Conservation (phyloP, 2,797 vertebrate genomes). For the Diplodus puntazzo region DNA sequence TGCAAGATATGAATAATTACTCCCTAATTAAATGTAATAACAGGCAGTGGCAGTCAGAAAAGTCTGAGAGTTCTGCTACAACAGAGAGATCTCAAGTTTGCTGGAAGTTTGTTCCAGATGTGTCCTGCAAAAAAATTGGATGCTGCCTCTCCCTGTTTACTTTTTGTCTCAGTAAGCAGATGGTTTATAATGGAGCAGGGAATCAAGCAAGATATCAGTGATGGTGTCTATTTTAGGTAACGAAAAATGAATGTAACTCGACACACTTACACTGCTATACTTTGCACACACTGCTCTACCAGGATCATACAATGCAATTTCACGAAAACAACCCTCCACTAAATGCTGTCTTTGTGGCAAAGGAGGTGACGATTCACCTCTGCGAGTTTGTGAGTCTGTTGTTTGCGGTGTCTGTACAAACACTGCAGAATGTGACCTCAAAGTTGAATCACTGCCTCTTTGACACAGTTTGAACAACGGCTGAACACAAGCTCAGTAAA, state of each 20-base stretch:
- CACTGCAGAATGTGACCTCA: conserved; percentile 1
- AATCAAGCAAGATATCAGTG: not conserved
- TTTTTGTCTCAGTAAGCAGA: not conserved
- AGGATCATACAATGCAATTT: not conserved
- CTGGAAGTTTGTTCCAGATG: not conserved
- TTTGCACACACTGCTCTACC: not conserved
- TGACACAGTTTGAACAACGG: not conserved
- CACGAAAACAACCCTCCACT: not conserved
- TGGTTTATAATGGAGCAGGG: not conserved
- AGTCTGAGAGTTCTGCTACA: not conserved
- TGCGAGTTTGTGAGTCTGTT: not conserved
- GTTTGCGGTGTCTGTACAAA: conserved; percentile 7
- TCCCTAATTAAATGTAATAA: not conserved
- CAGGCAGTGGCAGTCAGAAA: not conserved
- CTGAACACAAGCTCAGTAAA: not conserved
- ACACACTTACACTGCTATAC: not conserved
- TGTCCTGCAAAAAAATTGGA: too few species aligned
- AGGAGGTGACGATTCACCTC: conserved; percentile 19
- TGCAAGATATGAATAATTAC: not conserved
- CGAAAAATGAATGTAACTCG: not conserved
- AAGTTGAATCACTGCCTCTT: conserved; percentile 5
- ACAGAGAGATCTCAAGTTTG: not conserved
- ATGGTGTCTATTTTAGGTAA: not conserved
- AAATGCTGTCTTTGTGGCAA: conserved; percentile 19
- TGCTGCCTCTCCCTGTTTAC: not conserved